phyloP scores from a whole-genome alignment of 2,797 vertebrate species.

The Argentina silus region DNA sequence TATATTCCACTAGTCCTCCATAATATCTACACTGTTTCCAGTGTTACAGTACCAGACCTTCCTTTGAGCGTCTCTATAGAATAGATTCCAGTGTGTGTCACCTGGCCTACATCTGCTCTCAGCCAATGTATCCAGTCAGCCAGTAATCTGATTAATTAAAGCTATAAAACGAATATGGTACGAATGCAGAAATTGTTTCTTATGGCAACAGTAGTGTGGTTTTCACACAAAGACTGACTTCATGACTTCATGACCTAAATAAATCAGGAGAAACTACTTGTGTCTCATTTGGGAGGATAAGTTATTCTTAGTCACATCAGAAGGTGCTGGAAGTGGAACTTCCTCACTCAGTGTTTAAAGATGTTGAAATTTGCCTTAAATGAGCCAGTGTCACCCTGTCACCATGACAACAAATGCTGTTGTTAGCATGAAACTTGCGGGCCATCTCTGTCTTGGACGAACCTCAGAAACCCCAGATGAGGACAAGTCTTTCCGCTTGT shows the following conservation, averaged over 20 bases:
- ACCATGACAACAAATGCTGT: constrained; percentile 25
- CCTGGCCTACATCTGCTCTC: constrained; percentile 18
- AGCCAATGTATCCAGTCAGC: constrained; percentile 22
- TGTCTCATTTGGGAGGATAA: constrained; percentile 27
- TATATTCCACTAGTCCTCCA: background rate
- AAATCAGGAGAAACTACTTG: constrained; percentile 31
- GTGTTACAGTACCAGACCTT: background rate
- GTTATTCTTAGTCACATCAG: constrained; percentile 25
- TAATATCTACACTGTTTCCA: background rate
- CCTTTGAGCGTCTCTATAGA: background rate
- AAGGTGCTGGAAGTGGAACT: constrained; percentile 28
- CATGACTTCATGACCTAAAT: constrained; percentile 30
- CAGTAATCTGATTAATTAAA: constrained; percentile 24
- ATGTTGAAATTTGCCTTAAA: constrained; percentile 25
- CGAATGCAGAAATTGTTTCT: constrained; percentile 38
- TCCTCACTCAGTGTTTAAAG: constrained; percentile 24
- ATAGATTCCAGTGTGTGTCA: background rate
- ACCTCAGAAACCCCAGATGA: constrained; percentile 13
- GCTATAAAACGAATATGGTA: constrained; percentile 17
- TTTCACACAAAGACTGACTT: constrained; percentile 36
- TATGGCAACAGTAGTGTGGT: background rate
- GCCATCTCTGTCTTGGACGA: constrained; percentile 11
- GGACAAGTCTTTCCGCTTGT: background rate
- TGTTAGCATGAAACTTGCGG: background rate
- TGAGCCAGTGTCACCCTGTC: constrained; percentile 18